Evolutionary conservation across 2,113 vertebrate species (phyloP).

Genomic region (Rhagologus leucostigma): DNA sequence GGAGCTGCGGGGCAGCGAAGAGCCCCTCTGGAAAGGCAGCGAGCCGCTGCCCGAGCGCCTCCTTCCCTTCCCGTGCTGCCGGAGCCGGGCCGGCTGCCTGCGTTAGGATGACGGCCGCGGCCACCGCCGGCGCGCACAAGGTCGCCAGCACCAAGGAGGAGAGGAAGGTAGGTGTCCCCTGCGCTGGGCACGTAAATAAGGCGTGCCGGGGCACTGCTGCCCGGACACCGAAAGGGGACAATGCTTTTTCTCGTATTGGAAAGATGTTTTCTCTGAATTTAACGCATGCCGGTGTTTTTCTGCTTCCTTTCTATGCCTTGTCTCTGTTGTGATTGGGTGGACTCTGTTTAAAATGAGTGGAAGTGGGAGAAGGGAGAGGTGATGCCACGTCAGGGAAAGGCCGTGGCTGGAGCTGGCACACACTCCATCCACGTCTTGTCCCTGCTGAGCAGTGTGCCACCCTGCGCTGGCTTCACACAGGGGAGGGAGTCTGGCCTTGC

Average conservation of each 20-base stretch:
- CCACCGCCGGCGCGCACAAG: constrained; percentile 65
- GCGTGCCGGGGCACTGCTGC: fast-evolving
- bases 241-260: neutral
- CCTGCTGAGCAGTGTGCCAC: neutral
- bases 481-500: neutral
- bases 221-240: neutral
- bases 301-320: neutral
- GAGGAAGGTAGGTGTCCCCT: constrained; percentile 78
- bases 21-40: neutral
- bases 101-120: constrained; percentile 78
- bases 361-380: neutral
- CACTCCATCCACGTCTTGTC: neutral
- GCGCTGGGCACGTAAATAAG: fast-evolving
- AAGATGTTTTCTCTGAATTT: neutral
- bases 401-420: neutral
- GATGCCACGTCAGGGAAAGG: neutral
- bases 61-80: neutral
- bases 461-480: fast-evolving
- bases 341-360: neutral
- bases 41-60: neutral
- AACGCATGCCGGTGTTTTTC: fast-evolving
- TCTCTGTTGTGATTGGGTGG: constrained; percentile 62
- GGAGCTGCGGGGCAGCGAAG: neutral
- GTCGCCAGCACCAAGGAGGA: constrained; percentile 80
- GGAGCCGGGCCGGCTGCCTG: neutral